These are phyloP conservation scores for Thalassarche chlororhynchos DNA, from an alignment of 2,113 vertebrate species.

Conservation along the genomic window DNA sequence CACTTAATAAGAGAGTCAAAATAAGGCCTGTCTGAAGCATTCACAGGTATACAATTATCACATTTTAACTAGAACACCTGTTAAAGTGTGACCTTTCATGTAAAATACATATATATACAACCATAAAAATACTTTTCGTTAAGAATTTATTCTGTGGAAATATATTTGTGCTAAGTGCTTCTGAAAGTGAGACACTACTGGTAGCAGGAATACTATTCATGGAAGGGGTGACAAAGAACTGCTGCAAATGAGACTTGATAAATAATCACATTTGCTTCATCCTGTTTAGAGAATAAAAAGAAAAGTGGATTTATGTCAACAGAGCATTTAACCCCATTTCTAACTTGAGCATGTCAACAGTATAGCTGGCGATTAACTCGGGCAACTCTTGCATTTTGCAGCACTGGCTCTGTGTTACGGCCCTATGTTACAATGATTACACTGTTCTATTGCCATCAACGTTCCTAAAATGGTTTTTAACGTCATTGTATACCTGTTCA, in stretches of 20 bases:
- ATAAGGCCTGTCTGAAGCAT: background rate
- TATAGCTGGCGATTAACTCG: background rate
- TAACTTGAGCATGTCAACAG: background rate
- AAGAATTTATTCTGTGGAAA: background rate
- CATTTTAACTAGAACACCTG: background rate
- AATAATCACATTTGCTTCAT: background rate
- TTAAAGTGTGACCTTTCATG: background rate
- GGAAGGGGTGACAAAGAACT: background rate
- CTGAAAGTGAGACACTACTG: slow-evolving; percentile 15
- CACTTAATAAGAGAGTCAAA: background rate
- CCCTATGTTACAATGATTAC: background rate
- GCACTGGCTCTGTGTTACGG: background rate
- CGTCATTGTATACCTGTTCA: background rate
- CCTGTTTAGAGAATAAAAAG: background rate
- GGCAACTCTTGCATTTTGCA: background rate
- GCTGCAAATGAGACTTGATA: background rate
- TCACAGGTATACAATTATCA: background rate
- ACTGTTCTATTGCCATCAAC: background rate
- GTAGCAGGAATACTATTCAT: background rate
- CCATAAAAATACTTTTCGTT: background rate
- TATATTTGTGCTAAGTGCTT: background rate
- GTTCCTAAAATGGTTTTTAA: background rate
- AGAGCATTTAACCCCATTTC: background rate
- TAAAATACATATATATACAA: background rate
- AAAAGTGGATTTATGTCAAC: background rate